Evolutionary conservation across 2,113 vertebrate species (phyloP), one percentile per base, ranked within the genome.

Genomic region (Malaclemys terrapin): DNA sequence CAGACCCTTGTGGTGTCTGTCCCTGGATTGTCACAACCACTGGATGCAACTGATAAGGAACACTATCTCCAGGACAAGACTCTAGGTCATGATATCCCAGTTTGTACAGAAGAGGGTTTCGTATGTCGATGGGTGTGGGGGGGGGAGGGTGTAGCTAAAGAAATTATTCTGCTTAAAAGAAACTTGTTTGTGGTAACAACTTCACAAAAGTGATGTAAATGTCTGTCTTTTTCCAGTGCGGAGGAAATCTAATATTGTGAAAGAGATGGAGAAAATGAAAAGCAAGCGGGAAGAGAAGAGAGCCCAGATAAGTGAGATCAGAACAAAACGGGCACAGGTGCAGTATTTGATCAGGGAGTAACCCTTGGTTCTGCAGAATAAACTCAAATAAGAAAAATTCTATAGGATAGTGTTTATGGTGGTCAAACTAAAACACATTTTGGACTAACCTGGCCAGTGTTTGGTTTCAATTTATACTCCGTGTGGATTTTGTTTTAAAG

Each of bases 291-390:
- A 99, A 97, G 99, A 99, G 24, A 97, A 98, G 95, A 97, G 96
- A 84, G 96, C 98, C 76, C 99, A 99, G 90, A 98, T 98, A 14
- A 91, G 91, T 10, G 99, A 99, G 88, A 94, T 96, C 88, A 98
- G 98, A 83, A 96, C 94, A 80, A 99, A 99, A 93, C 99, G 98
- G 94, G 99, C 98, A 27, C 99, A 99, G 99, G 99, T 99, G 89
- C 29, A 92, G 95, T 25, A 87, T 86, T 50, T 27, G 16, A 38
- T 86, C 29, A 38, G 31, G 76, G 56, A 27, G 29, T 52, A 45
- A 78, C 2, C 5, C 27, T 38, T 52, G 13, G 25, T 96, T 94
- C 47, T 81, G 20, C 50, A 52, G 84, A 9, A 69, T 88, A 86
- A 56, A 53, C 8, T 38, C 24, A 11, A 78, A 2, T 29, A 75